phyloP scores from a whole-genome alignment of 2,888 invertebrate species.

The Petrolisthes cinctipes region DNA sequence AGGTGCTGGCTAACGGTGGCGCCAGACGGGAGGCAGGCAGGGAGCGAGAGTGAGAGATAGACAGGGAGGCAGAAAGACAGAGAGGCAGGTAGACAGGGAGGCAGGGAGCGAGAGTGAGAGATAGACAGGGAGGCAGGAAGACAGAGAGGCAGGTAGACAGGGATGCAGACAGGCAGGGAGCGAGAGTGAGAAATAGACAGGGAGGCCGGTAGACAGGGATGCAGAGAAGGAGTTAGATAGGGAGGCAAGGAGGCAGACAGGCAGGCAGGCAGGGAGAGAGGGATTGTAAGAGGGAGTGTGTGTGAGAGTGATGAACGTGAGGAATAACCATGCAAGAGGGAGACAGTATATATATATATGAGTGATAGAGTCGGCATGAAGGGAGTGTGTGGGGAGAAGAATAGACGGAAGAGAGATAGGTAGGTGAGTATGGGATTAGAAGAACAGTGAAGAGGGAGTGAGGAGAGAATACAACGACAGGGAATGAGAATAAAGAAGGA shows the following conservation, averaged over 20 bases:
- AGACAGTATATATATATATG: not conserved
- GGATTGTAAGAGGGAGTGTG: not conserved
- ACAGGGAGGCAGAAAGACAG: not conserved
- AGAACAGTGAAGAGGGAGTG: not conserved
- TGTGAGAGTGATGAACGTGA: not conserved
- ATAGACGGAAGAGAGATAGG: not conserved
- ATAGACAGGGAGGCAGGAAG: slow-evolving; percentile 9
- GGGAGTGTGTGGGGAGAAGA: not conserved
- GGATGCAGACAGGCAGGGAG: not conserved
- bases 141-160: not conserved
- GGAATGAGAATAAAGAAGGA: not conserved
- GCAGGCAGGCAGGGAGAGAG: not conserved
- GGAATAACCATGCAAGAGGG: not conserved
- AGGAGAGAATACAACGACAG: not conserved
- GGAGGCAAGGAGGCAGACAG: not conserved
- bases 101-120: slow-evolving; percentile 11
- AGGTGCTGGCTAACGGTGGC: no score
- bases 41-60: not conserved
- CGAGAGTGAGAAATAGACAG: not conserved
- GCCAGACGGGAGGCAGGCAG: not conserved
- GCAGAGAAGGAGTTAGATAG: not conserved
- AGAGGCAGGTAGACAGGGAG: not conserved
- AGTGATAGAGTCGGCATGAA: not conserved
- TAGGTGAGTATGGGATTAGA: not conserved
- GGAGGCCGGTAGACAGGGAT: not conserved